Evolutionary conservation across 2,888 invertebrate species (phyloP).

Genomic region (Platypus cylindrus): DNA sequence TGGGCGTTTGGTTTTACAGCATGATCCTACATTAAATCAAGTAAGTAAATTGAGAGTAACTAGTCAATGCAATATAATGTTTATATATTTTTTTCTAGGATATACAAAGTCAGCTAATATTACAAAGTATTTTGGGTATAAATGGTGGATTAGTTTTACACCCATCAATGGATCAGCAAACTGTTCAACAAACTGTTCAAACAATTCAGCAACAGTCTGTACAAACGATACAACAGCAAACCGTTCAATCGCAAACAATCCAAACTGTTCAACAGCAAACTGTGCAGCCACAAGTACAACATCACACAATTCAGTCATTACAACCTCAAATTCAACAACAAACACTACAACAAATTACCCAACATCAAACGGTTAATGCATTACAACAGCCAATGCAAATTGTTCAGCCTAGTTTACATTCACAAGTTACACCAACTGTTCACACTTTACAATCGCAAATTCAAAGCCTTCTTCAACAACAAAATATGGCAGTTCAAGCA

Average conservation of each 20-base stretch:
- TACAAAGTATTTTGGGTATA: constrained; percentile 34
- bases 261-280: constrained; percentile 35
- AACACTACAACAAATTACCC: constrained; percentile 31
- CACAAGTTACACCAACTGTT: constrained; percentile 26
- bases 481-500: constrained; percentile 23
- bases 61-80: not conserved
- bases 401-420: constrained; percentile 26
- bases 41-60: constrained; percentile 1
- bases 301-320: constrained; percentile 28
- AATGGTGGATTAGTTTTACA: constrained; percentile 33
- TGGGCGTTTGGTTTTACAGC: constrained; percentile 51
- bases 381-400: constrained; percentile 32
- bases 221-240: constrained; percentile 35
- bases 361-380: constrained; percentile 28
- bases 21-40: constrained; percentile 46
- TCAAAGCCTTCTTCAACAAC: constrained; percentile 25
- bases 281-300: constrained; percentile 31
- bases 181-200: constrained; percentile 34
- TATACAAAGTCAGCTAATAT: constrained; percentile 33
- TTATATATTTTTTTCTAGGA: constrained; percentile 26
- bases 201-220: constrained; percentile 36
- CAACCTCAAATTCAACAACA: constrained; percentile 33
- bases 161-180: constrained; percentile 34
- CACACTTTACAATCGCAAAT: constrained; percentile 30
- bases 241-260: constrained; percentile 34